Base-by-base conservation (phyloP, 1,140 invertebrate genomes). In the Lucilia cuprina region DNA sequence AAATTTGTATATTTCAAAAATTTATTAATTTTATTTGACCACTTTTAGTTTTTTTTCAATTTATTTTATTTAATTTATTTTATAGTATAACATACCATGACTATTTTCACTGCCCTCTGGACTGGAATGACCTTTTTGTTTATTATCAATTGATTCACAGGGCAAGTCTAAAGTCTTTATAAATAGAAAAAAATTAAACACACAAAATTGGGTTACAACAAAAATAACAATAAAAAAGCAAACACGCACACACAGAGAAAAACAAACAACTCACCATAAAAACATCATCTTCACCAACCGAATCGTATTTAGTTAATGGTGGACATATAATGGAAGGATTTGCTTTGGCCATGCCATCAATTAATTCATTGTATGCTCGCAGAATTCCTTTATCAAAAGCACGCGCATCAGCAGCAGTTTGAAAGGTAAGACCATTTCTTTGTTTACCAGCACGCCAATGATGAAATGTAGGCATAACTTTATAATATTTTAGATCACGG, bases 381-480 rank as follows among this genome's bases (percentile, higher is more conserved):
- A 96, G 92, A 49, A 99, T 96, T 60, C 97, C 97, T 91, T 96
- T 97, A 91, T 99, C 97, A 92, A 99, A 99, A 83, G 97, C 97
- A 82, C 97, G 93, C 25, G 97, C 98, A 93, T 99, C 97, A 25
- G 97, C 96, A 74, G 96, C 96, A 21, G 96, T 97, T 92, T 97
- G 96, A 93, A 99, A 99, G 55, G 97, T 98, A 70, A 99, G 93
- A 75, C 98, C 98, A 93, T 98, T 99, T 87, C 96, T 95, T 91
- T 98, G 97, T 91, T 98, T 97, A 80, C 97, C 97, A 21, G 97
- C 98, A 87, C 96, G 95, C 98, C 98, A 99, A 92, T 99, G 98
- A 93, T 98, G 97, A 94, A 99, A 99, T 77, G 97, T 98, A 60
- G 98, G 98, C 96, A 98, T 99, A 87, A 98, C 97, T 94, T 98